Evolutionary conservation across 2,888 invertebrate species (phyloP), one percentile per base, ranked within the genome.

Genomic region (Sarcophaga variegata): DNA sequence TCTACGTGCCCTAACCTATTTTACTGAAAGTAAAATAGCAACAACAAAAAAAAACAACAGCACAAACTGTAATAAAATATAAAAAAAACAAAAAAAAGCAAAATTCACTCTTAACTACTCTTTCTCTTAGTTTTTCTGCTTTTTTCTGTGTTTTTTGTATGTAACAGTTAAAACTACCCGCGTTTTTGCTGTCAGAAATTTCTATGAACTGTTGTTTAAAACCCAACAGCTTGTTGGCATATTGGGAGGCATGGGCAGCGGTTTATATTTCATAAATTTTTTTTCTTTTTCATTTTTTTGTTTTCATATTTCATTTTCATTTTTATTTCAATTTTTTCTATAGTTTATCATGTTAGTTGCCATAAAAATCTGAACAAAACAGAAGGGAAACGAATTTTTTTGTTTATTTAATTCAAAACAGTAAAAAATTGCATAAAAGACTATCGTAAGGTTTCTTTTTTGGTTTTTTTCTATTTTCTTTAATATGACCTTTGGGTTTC

Each of bases 351-450:
- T 70, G 54, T 27, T 70, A 49, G 37, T 54, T 22, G 49, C 25
- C 49, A 22, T 22, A 37, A 17, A 20, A 47, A 49, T 37, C 70
- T 27, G 59, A 59, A 71, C 54, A 71, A 71, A 27, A 49, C 54
- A 71, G 17, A 59, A 25, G 69, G 59, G 54, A 54, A 54, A 10
- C n/a, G 11, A 27, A n/a, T 45, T 67, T 67, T 67, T 67, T n/a
- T 67, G 45, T 37, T 37, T 37, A 37, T 37, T 37, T 37, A 37
- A 37, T 10, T 37, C 8, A 37, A 37, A 37, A 37, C 10, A 37
- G 37, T 37, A 37, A 5, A 17, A 54, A 54, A 54, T 54, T 3
- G 14, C 17, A 54, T 54, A 54, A 54, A 54, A 54, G 17, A 54
- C 54, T 54, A 54, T 54, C 12, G 17, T 14, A 54, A 54, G 4